These are phyloP conservation scores for Eidolon helvum DNA, from an alignment of 2,113 vertebrate species.

Conservation along the genomic window DNA sequence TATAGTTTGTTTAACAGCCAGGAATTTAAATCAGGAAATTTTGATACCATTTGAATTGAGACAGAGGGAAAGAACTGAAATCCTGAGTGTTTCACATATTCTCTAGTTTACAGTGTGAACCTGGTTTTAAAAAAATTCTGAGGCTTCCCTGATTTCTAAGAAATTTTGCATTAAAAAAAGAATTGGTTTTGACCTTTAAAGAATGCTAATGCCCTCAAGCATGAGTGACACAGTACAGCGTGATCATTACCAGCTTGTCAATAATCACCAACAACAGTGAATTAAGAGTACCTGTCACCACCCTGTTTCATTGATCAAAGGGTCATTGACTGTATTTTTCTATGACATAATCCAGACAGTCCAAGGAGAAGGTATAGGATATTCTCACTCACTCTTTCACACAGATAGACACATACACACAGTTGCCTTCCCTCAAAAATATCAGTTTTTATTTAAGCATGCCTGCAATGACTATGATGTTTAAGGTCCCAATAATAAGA, in stretches of 20 bases:
- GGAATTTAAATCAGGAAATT: slow-evolving; percentile 52
- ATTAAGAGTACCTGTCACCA: slow-evolving; percentile 89
- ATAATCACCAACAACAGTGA: slow-evolving; percentile 88
- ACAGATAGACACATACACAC: not conserved
- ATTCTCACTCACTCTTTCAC: not conserved
- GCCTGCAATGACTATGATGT: not conserved
- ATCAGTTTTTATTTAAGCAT: slow-evolving; percentile 31
- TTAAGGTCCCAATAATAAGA: not conserved
- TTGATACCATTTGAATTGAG: slow-evolving; percentile 41
- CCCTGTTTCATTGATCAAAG: slow-evolving; percentile 88
- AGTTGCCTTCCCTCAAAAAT: not conserved
- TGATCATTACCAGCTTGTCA: slow-evolving; percentile 90
- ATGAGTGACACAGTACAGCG: slow-evolving; percentile 85
- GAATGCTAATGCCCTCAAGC: slow-evolving; percentile 86
- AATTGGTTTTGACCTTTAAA: slow-evolving; percentile 90
- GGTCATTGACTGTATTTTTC: slow-evolving; percentile 84
- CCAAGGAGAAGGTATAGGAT: slow-evolving; percentile 43
- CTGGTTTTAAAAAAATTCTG: not conserved
- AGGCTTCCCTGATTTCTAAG: slow-evolving; percentile 17
- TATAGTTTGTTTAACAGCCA: slow-evolving; percentile 20
- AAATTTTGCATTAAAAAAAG: slow-evolving; percentile 71
- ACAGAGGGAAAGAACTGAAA: not conserved
- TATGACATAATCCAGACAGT: slow-evolving; percentile 78
- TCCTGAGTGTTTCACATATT: not conserved
- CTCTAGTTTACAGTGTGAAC: not conserved